Base-by-base conservation (phyloP, 1,140 invertebrate genomes). In the Drosophila prosaltans region DNA sequence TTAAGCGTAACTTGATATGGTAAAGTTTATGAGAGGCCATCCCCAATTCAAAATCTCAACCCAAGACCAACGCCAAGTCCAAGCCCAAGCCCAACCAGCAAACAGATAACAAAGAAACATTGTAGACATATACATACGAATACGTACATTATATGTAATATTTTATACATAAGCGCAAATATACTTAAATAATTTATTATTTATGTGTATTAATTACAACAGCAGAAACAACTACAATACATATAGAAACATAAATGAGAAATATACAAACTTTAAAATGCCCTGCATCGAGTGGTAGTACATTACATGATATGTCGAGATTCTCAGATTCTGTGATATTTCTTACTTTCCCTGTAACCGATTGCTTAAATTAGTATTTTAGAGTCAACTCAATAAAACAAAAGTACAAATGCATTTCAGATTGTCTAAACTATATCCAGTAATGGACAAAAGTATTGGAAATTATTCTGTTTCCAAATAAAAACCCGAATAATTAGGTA, bases 21-120 rank as follows among this genome's bases (percentile, higher is more conserved):
- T 66, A 88, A 80, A 88, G 83, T 88, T 86, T 88, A 88, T 70
- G 74, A 86, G 83, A 88, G 83, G 80, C 80, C 80, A 86, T 66
- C 40, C 39, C 41, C 71, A 57, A 54, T 8, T 45, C 62, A 62
- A 59, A 16, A 16, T 16, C 16, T 16, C 16, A 16, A 26, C 10
- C 48, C n/a, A 65, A 54, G 16, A 61, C 8, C 28, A 51, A 36
- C 11, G 1, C 9, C 48, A 30, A 30, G 4, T 2, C 28, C 28
- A 32, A 26, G 45, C 10, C 45, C 45, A 51, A 51, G 9, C 45
- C 45, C 45, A 51, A 51, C 21, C 32, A 40, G 28, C 11, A 11
- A 55, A 67, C 73, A 69, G 82, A 88, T 88, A 82, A 86, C 80
- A 88, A 76, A 82, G 80, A 69, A 51, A 61, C 41, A 67, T 59